Evolutionary conservation across 2,113 vertebrate species (phyloP), one percentile per base, ranked within the genome.

Genomic region (Uria lomvia): DNA sequence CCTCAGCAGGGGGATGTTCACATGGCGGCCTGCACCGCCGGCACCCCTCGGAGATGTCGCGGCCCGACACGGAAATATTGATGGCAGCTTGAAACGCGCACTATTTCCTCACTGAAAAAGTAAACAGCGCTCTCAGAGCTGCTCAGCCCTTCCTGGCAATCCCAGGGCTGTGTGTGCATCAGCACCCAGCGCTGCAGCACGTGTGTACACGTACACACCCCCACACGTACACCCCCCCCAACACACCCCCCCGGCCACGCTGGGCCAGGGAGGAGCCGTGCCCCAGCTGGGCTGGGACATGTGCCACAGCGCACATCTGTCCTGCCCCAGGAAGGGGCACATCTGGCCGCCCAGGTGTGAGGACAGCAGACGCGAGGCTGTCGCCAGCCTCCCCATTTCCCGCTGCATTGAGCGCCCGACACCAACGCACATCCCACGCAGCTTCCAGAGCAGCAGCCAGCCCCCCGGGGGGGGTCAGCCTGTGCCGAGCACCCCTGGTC

Each of bases 401-500:
- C 4, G 32, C 0, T 1, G 12, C 50, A 36, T 8, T 0, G 18
- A 76, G 36, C 13, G 15, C 34, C 52, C 6, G 6, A 3, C 3
- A 2, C 79, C 63, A 62, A 2, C 0, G 0, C 22, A 17, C 36
- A 13, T 11, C 36, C 21, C 6, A 0, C 0, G 5, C 0, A 0
- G 60, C 76, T 34, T 30, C 60, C 70, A 47, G 59, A 26, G n/a
- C 47, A 40, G 55, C n/a, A 20, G 71, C 5, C 32, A 26, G 45
- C 14, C 30, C 58, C 22, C 6, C n/a, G n/a, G 1, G 2, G 12
- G 23, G 47, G 24, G 7, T 19, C 38, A 11, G 23, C 34, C n/a
- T 2, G 8, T 40, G 18, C 7, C 17, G 21, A 23, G 18, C 47
- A 14, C 14, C 16, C 24, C 21, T 1, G 32, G 11, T 23, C 38